Evolutionary conservation across 2,888 invertebrate species (phyloP).

Genomic region (Athetis lepigone): DNA sequence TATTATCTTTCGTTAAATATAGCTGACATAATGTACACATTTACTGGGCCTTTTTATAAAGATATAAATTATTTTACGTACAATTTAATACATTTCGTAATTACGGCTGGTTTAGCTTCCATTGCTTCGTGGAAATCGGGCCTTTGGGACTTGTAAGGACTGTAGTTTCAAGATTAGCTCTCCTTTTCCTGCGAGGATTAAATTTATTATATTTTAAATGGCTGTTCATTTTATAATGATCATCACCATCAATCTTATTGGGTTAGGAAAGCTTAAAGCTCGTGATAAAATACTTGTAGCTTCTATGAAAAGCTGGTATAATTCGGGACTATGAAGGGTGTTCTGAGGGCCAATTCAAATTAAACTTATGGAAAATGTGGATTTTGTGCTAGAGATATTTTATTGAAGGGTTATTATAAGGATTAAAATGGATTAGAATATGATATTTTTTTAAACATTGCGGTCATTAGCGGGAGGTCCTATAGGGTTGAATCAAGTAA

Average conservation of each 20-base stretch:
- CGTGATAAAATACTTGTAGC: background rate
- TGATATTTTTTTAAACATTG: too few species aligned
- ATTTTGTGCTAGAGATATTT: too few species aligned
- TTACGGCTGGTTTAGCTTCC: background rate
- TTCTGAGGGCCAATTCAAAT: too few species aligned
- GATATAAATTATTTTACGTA: background rate
- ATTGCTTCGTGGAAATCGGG: conserved; percentile 7
- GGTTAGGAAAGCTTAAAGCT: background rate
- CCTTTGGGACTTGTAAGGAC: conserved; percentile 14
- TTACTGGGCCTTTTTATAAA: too few species aligned
- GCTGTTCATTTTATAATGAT: conserved; percentile 5
- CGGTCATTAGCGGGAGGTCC: too few species aligned
- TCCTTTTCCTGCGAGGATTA: background rate
- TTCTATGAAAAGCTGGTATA: too few species aligned
- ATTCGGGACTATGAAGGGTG: too few species aligned
- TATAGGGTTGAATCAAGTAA: too few species aligned
- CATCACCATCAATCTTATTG: background rate
- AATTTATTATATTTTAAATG: conserved; percentile 19
- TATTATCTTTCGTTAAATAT: conserved; percentile 33
- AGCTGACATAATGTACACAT: conserved; percentile 2
- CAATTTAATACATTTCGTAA: background rate
- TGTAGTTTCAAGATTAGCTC: conserved; percentile 1
- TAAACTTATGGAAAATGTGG: too few species aligned
- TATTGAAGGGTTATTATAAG: too few species aligned
- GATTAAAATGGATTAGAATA: too few species aligned